Conservation (phyloP, 2,113 vertebrate genomes). For the Atrichornis clamosus region DNA sequence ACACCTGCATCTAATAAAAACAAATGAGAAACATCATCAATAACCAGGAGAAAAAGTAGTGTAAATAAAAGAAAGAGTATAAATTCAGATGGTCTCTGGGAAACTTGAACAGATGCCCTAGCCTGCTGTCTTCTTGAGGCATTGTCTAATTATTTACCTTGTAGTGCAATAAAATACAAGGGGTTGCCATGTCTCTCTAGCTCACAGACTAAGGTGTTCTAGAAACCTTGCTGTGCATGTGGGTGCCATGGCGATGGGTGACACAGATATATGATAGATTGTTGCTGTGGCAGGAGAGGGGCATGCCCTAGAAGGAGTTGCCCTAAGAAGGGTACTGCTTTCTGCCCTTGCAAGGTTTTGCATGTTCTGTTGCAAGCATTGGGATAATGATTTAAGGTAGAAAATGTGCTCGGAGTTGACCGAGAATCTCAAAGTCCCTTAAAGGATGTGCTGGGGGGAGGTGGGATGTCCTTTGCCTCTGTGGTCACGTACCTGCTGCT, state of each 20-base stretch:
- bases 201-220: not conserved
- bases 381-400: not conserved
- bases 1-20: slow-evolving; percentile 70
- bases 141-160: slow-evolving; percentile 40
- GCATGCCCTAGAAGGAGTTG: not conserved
- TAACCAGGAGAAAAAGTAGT: slow-evolving; percentile 40
- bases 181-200: not conserved
- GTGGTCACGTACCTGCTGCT: not conserved
- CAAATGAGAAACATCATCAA: slow-evolving; percentile 63
- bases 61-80: slow-evolving; percentile 43
- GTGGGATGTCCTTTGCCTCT: not conserved
- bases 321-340: not conserved
- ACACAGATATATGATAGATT: not conserved
- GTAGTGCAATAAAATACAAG: not conserved
- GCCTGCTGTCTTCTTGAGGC: slow-evolving; percentile 15
- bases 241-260: not conserved
- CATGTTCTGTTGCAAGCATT: not conserved
- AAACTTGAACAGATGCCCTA: slow-evolving; percentile 9
- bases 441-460: not conserved
- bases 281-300: not conserved
- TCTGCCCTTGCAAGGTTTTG: not conserved
- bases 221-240: not conserved
- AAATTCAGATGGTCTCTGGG: slow-evolving; percentile 42
- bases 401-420: not conserved
- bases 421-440: not conserved